Evolutionary conservation across 2,888 invertebrate species (phyloP).

Genomic region (Kryphioiulus occultus): DNA sequence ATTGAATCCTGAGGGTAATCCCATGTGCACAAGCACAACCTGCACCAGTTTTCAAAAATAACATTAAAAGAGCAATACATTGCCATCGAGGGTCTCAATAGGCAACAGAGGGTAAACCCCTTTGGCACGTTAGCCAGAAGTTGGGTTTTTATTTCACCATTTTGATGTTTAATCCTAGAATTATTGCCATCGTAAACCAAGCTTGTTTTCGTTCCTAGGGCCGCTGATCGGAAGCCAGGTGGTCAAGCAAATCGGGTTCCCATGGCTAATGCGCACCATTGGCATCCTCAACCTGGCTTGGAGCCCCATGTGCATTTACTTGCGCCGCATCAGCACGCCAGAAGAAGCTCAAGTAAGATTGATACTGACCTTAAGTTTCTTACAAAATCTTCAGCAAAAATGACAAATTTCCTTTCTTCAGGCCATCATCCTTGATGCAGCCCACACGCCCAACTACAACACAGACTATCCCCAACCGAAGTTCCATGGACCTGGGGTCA

Average conservation of each 20-base stretch:
- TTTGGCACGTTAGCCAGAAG: background rate
- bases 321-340: conserved; percentile 57
- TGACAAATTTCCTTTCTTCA: background rate
- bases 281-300: conserved; percentile 75
- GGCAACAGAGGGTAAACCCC: too few species aligned
- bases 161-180: background rate
- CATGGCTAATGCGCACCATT: conserved; percentile 76
- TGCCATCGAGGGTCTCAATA: too few species aligned
- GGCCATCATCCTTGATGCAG: conserved; percentile 21
- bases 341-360: conserved; percentile 56
- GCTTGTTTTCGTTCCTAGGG: conserved; percentile 64
- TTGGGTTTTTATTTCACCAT: background rate
- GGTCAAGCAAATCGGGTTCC: conserved; percentile 74
- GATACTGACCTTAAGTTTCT: background rate
- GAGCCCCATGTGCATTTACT: conserved; percentile 70
- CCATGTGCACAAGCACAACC: too few species aligned
- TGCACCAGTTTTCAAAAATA: too few species aligned
- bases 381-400: background rate
- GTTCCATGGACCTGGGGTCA: background rate
- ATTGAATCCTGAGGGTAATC: too few species aligned
- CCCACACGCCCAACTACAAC: background rate
- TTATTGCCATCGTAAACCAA: background rate
- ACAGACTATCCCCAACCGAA: conserved; percentile 41
- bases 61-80: too few species aligned
- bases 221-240: conserved; percentile 78